Conservation (phyloP, 2,797 vertebrate species). For the Eutrigla gurnardus region DNA sequence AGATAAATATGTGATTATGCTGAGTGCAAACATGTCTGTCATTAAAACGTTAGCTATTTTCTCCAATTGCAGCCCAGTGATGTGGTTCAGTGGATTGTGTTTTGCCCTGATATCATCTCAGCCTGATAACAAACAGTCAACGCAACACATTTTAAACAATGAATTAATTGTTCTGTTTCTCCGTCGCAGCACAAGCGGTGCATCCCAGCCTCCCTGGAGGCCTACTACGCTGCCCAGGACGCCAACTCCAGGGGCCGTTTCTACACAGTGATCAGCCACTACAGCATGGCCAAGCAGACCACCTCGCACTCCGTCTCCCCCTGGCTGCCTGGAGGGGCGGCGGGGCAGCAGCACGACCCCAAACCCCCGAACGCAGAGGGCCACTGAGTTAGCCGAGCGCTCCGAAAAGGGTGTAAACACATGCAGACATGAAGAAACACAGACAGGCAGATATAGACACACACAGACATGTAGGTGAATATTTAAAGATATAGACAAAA, state of each 20-base stretch:
- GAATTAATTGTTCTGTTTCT: background rate
- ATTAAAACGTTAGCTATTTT: background rate
- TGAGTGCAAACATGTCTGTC: background rate
- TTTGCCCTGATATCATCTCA: no score
- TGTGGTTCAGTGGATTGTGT: background rate
- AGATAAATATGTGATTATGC: background rate
- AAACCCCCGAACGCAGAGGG: constrained; percentile 91
- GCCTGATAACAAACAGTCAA: background rate
- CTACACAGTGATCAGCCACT: constrained; percentile 99
- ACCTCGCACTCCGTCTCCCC: constrained; percentile 95
- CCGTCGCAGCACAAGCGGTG: constrained; percentile 93
- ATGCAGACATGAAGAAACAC: constrained; percentile 27
- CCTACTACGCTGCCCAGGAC: constrained; percentile 97
- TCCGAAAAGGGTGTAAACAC: constrained; percentile 33
- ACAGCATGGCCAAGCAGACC: constrained; percentile 99
- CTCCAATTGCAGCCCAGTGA: background rate
- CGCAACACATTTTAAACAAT: background rate
- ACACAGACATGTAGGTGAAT: constrained; percentile 29
- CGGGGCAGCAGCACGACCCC: constrained; percentile 83
- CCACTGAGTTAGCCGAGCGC: constrained; percentile 82
- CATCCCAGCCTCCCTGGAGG: constrained; percentile 96
- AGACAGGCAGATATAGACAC: constrained; percentile 21
- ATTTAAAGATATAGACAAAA: constrained; percentile 59
- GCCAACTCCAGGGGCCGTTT: constrained; percentile 95
- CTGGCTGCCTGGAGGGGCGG: constrained; percentile 91